A percentile compares a stretch with the other conserved stretches of the same genome.
These are phyloP conservation scores for Xenops minutus DNA, from an alignment of 2,797 vertebrate species.

Conservation along the genomic window DNA sequence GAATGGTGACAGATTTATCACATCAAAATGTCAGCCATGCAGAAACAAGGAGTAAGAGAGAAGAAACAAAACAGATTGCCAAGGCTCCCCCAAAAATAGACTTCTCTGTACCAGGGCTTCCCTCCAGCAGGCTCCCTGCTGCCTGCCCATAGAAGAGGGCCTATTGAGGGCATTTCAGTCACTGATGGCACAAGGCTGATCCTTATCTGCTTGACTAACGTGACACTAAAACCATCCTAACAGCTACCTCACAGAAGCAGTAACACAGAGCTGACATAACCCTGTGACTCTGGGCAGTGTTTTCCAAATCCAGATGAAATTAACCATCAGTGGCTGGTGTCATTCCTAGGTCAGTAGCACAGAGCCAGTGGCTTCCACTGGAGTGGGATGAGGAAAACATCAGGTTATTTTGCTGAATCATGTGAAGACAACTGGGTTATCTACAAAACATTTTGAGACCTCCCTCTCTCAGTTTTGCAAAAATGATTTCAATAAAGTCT, in stretches of 20 bases:
- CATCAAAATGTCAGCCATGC: slow-evolving; percentile 70
- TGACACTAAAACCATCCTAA: neutral
- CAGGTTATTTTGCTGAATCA: fast-evolving
- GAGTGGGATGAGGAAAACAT: neutral
- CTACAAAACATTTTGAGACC: neutral
- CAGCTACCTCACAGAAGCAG: neutral
- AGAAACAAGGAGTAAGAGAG: slow-evolving; percentile 58
- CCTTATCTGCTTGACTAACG: neutral
- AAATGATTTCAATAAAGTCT: neutral
- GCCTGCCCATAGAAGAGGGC: fast-evolving
- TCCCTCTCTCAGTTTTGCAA: neutral
- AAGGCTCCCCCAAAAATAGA: neutral
- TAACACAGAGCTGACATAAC: fast-evolving
- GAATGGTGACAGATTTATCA: slow-evolving; percentile 72
- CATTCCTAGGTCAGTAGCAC: fast-evolving
- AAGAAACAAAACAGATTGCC: slow-evolving; percentile 48
- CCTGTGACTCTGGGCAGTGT: neutral
- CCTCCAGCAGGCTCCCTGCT: neutral
- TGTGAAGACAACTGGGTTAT: neutral
- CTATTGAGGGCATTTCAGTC: neutral
- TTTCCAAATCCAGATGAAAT: neutral
- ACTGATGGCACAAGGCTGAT: neutral
- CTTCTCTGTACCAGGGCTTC: slow-evolving; percentile 65
- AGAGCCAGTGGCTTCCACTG: fast-evolving
- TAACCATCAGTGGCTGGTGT: fast-evolving